Evolutionary conservation across 30 jellyfish, hydroid and myxozoan species (phyloP).

Genomic region (Nemopilema nomurai): DNA sequence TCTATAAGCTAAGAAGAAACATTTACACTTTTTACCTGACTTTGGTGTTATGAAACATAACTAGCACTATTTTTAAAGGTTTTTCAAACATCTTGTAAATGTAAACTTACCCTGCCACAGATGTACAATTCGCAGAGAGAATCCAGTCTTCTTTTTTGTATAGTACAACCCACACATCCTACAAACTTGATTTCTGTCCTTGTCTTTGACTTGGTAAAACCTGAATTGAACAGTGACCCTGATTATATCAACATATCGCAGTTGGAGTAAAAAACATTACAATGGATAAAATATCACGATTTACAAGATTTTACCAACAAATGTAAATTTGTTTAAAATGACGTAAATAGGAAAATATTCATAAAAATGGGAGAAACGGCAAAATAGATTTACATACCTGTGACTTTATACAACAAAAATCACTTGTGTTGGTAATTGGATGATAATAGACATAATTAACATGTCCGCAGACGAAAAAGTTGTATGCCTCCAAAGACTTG

Average conservation of each 20-base stretch:
- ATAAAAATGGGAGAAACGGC: neutral
- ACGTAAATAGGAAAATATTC: neutral
- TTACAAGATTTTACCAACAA: neutral
- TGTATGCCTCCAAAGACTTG: slow-evolving; percentile 47
- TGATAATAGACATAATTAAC: slow-evolving; percentile 56
- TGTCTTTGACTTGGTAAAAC: slow-evolving; percentile 59
- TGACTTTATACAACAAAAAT: slow-evolving; percentile 44
- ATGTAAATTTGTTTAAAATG: neutral
- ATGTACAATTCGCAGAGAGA: slow-evolving; percentile 60
- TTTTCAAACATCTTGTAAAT: neutral
- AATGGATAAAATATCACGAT: neutral
- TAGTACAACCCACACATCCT: slow-evolving; percentile 34
- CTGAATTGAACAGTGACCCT: slow-evolving; percentile 9
- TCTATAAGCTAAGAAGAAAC: neutral
- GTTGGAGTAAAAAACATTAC: neutral
- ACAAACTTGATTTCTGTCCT: slow-evolving; percentile 23
- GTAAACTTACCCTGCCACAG: slow-evolving; percentile 50
- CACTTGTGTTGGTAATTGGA: slow-evolving; percentile 31
- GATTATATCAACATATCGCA: neutral
- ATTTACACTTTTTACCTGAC: neutral
- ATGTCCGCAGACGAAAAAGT: slow-evolving; percentile 50
- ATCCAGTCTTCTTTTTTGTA: slow-evolving; percentile 43
- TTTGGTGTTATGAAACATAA: neutral
- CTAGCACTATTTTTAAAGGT: neutral
- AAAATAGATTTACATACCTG: slow-evolving; percentile 25